Base-by-base conservation (phyloP, 2,797 vertebrate genomes). In the Cyclura pinguis region DNA sequence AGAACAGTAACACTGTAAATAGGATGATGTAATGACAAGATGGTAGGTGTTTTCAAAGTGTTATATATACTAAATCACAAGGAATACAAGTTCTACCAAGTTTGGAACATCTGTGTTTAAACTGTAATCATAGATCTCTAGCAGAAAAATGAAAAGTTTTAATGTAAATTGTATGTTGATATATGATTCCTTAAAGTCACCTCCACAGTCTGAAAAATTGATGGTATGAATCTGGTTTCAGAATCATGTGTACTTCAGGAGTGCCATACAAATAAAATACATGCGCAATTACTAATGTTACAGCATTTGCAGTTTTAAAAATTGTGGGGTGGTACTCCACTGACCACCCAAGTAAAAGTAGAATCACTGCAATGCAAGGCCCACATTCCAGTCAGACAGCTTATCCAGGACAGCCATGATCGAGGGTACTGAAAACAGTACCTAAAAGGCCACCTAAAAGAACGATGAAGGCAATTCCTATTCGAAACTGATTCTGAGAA, bases 171-270 rank as follows among this genome's bases (percentile, higher is more conserved):
- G 18, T 69, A 35, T 38, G 13, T 50, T 35, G 24, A 76, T 93
- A 82, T 94, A 69, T 85, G 91, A 93, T 64, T 92, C 83, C 59
- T 93, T 87, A 47, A 14, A 47, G 16, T 84, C 42, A 84, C 27
- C 24, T 22, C 67, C 29, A 32, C 27, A 2, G 32, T 32, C 42
- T 69, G 83, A 67, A 50, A 69, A 69, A 20, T 32, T 69, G 83
- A 67, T 16, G 69, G 14, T 67, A 50, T 67, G 4, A 72, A 69
- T 84, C 42, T 29, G 50, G 18, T 74, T 35, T 84, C 42, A 24
- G 38, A 64, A n/a, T 74, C n/a, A n/a, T 38, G 35, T 38, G 42
- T 69, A 50, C 83, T 32, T 84, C 62, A 67, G 16, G 14, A 84
- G 64, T n/a, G 12, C 16, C 42, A 52, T 50, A 47, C 42, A 50